Base-by-base conservation (phyloP, 2,888 invertebrate species). In the Ethmia dodecea region DNA sequence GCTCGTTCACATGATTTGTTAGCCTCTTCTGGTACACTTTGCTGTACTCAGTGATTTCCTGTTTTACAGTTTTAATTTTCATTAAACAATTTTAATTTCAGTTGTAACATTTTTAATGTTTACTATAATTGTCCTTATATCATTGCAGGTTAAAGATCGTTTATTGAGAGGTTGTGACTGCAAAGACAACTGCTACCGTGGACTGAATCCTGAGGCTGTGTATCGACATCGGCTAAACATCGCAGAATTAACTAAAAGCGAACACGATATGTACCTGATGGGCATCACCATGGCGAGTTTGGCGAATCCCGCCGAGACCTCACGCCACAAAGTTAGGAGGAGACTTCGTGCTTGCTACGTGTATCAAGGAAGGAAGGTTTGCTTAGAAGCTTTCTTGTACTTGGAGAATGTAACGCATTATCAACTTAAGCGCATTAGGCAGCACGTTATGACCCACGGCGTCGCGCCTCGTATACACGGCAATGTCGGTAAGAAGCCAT, bases 241-340 rank as follows among this genome's bases (percentile, higher is more conserved):
- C 41, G 93, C 93, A 1, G 93, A 94, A 67, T 64, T 93, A 39
- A 93, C 93, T 1, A 93, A 93, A 73, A 92, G 91, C 36, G 93
- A 94, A 68, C 93, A 93, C 68, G 93, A 93, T 67, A 93, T 94
- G 93, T 94, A 94, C 62, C 76, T 93, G 53, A 93, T 93, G 93
- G 93, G 93, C n/a, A 91, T 94, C 16, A 93, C 93, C 2, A 93
- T 93, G 93, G 93, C 93, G 0, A 93, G 93, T 52, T 77, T 93
- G 46, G 91, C 92, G 1, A 93, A 93, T 68, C 91, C 92, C 11
- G 91, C 92, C 36, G 91, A 91, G 40, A 92, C 91, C 1, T 90
- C 91, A 1, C 77, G 92, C 13, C 92, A 92, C 49, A 93, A 92
- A 59, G 92, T 93, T 45, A 77, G 93, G 29, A 88, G 92, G 72